Base-by-base conservation (phyloP, 2,888 invertebrate species). In the Eledona agricola region DNA sequence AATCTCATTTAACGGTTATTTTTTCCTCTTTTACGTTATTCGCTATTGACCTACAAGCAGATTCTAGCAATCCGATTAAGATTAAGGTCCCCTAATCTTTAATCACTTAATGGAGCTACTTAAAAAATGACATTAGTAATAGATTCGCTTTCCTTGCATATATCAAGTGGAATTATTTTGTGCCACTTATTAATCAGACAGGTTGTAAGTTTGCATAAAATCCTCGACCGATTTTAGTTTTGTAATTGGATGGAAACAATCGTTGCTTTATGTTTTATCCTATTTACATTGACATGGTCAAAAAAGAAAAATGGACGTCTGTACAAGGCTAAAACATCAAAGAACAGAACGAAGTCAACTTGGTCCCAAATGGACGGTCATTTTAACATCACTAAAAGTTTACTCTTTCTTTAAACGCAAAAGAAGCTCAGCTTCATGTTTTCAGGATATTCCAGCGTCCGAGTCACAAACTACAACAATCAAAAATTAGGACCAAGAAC, bases 291-390 rank as follows among this genome's bases (percentile, higher is more conserved):
- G 16, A 31, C 25, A 46, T 26, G 28, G 16, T 23, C 26, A 46
- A 32, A 32, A 55, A 50, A 42, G 32, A 25, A 43, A 42, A 50
- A 47, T 51, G 45, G 42, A 43, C 32, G 46, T 40, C 55, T 31
- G 55, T 35, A 51, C 42, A 60, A 59, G 60, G 56, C 59, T 59
- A 43, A 45, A 52, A 60, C 62, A 60, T 62, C 62, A 62, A 60
- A 60, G 58, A 58, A 54, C 50, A 46, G 55, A 62, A 62, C 59
- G 59, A 62, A 59, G 59, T 58, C 54, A 56, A 59, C 59, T 62
- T 58, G 58, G 51, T 59, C 59, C 59, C 58, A 60, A 61, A 61
- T 61, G 61, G 56, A 61, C 59, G 57, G 61, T 61, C 61, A 61
- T 61, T 61, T 61, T 61, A 61, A 56, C 61, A 58, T 61, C 54